Conservation (phyloP, 2,888 invertebrate species). For the Rhogogaster chlorosoma region DNA sequence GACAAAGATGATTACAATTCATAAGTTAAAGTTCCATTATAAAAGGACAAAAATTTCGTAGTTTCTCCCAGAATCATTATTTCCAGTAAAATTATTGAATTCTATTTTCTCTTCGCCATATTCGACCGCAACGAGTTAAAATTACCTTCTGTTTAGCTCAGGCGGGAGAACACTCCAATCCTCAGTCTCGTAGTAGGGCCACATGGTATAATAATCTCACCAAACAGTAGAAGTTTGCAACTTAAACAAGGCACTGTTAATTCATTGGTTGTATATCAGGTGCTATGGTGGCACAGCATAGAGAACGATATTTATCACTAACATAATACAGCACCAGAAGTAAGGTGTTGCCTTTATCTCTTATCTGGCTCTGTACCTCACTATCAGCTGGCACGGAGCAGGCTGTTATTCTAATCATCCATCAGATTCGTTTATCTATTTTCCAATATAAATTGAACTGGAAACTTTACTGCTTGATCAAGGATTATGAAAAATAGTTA, state of each 20-base stretch:
- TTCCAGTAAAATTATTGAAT: not conserved
- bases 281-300: constrained; percentile 42
- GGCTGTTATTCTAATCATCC: constrained; percentile 35
- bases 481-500: not conserved
- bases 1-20: not conserved
- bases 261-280: constrained; percentile 61
- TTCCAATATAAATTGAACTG: not conserved
- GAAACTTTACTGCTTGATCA: not conserved
- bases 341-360: constrained; percentile 73
- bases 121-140: not conserved
- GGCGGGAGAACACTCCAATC: constrained; percentile 93
- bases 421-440: constrained; percentile 44
- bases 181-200: constrained; percentile 84
- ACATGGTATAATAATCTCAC: constrained; percentile 75
- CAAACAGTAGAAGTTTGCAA: constrained; percentile 38
- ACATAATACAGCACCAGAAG: constrained; percentile 59
- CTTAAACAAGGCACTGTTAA: constrained; percentile 53
- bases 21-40: not conserved
- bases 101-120: not conserved
- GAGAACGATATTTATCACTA: constrained; percentile 65
- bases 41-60: not conserved
- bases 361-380: constrained; percentile 70
- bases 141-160: constrained; percentile 91
- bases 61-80: not conserved
- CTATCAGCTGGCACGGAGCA: constrained; percentile 63